A percentile compares a stretch with the other conserved stretches of the same genome.
Evolutionary conservation across 2,797 vertebrate species (phyloP).

Genomic region (Hippoglossus hippoglossus): DNA sequence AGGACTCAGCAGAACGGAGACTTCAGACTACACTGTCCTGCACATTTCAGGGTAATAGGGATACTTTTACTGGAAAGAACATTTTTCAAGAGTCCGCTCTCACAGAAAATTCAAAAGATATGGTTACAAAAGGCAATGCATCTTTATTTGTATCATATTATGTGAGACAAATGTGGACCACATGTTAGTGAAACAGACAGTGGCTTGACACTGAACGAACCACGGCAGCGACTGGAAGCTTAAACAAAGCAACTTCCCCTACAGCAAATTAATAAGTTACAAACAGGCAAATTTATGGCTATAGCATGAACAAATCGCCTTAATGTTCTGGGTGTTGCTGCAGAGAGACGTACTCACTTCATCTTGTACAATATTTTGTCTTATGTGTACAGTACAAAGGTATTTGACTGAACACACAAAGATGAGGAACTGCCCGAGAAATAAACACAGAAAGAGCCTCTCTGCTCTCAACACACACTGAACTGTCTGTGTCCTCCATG

Average conservation of each 20-base stretch:
- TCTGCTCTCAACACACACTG: constrained; percentile 13
- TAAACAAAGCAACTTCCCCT: constrained; percentile 9
- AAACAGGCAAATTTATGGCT: constrained; percentile 29
- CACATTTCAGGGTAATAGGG: constrained; percentile 40
- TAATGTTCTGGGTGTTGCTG: background rate
- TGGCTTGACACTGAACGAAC: constrained; percentile 28
- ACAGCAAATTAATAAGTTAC: constrained; percentile 13
- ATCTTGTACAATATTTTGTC: background rate
- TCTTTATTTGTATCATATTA: constrained; percentile 66
- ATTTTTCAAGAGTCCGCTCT: constrained; percentile 36
- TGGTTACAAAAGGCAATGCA: constrained; percentile 51
- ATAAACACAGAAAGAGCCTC: constrained; percentile 25
- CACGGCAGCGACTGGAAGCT: constrained; percentile 27
- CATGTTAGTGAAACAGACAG: constrained; percentile 42
- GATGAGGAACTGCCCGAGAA: constrained; percentile 17
- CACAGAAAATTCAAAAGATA: constrained; percentile 34
- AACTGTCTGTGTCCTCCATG: constrained; percentile 10
- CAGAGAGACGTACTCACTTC: background rate
- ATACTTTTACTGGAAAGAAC: constrained; percentile 40
- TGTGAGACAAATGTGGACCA: constrained; percentile 61
- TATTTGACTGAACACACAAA: constrained; percentile 26
- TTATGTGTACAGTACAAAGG: background rate
- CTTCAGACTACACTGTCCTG: constrained; percentile 30
- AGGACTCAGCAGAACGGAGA: constrained; percentile 36
- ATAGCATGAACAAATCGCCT: background rate